Conservation (phyloP, 2,797 vertebrate species). For the Euthynnus affinis region DNA sequence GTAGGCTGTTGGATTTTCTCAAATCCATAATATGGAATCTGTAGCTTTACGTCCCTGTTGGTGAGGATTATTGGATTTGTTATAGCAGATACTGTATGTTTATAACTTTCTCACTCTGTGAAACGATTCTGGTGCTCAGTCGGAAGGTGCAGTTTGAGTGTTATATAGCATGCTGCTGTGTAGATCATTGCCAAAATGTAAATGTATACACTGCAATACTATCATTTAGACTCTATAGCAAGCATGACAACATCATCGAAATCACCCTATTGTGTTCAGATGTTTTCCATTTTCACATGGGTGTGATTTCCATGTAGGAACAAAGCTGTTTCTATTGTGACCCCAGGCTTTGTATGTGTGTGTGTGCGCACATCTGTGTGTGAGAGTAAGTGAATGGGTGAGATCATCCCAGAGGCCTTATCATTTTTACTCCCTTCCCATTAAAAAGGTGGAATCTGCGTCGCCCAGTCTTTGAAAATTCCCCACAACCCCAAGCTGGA, state of each 20-base stretch:
- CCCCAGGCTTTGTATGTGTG: conserved; percentile 45
- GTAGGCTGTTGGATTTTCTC: conserved; percentile 48
- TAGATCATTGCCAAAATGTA: conserved; percentile 64
- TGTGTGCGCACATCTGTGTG: conserved; percentile 4
- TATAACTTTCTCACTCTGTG: conserved; percentile 57
- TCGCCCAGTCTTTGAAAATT: conserved; percentile 95
- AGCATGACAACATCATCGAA: conserved; percentile 57
- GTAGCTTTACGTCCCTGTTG: conserved; percentile 62
- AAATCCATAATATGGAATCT: conserved; percentile 68
- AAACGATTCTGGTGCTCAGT: conserved; percentile 54
- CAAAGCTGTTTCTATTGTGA: conserved; percentile 43
- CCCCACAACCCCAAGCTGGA: conserved; percentile 91
- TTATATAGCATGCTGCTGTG: conserved; percentile 49
- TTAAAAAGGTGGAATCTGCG: conserved; percentile 92
- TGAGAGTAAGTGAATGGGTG: conserved; percentile 39
- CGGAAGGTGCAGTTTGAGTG: conserved; percentile 49
- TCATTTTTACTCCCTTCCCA: conserved; percentile 59
- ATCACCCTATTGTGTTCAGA: conserved; percentile 47
- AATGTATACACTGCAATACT: conserved; percentile 51
- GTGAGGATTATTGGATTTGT: conserved; percentile 73
- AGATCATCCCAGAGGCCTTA: conserved; percentile 60
- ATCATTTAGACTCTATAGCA: conserved; percentile 48
- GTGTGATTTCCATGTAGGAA: conserved; percentile 41
- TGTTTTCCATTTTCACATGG: conserved; percentile 52
- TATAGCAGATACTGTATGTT: conserved; percentile 57